phyloP scores from a whole-genome alignment of 2,113 vertebrate genomes.

The Athene noctua region DNA sequence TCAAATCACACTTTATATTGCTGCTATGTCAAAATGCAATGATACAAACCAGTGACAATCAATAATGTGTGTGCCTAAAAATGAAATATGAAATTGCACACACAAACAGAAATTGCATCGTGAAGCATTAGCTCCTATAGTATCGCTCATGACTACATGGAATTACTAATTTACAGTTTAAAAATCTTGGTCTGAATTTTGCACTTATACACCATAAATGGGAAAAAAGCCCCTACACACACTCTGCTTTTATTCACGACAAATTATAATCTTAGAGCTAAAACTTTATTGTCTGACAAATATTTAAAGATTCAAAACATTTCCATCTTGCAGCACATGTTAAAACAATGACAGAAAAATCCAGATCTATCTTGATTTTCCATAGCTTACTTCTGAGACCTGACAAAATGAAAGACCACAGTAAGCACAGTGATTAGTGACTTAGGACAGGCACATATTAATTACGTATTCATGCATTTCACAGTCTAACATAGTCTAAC shows the following conservation, averaged over 20 bases:
- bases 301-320: not conserved
- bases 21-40: not conserved
- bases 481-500: not conserved
- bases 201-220: not conserved
- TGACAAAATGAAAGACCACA: not conserved
- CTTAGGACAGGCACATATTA: not conserved
- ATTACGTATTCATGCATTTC: not conserved
- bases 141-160: accelerated
- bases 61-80: not conserved
- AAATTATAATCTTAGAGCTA: not conserved
- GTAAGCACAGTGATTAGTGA: not conserved
- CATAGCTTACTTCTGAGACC: not conserved
- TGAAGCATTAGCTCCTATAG: not conserved
- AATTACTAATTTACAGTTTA: not conserved
- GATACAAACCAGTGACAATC: not conserved
- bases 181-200: not conserved
- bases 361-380: not conserved
- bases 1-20: not conserved
- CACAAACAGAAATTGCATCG: not conserved
- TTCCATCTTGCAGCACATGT: not conserved
- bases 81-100: not conserved
- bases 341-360: not conserved
- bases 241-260: not conserved
- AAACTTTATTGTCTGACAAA: not conserved
- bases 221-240: not conserved